Conservation (phyloP, 2,113 vertebrate genomes). For the Rhinichthys klamathensis region DNA sequence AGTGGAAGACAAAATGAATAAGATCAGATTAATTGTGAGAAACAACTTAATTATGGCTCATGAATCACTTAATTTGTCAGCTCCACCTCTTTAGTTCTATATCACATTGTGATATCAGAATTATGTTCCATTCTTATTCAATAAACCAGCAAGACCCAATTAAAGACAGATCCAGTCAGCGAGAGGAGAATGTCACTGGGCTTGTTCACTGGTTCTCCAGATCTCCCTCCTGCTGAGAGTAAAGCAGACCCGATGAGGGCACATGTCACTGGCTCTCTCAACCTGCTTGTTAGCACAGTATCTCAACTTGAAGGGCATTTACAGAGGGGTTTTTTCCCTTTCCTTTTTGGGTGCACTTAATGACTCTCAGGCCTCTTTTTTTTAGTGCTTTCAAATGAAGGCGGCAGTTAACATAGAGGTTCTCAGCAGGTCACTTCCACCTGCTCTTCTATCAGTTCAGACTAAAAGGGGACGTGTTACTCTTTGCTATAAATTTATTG, state of each 20-base stretch:
- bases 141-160: constrained; percentile 69
- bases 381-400: background rate
- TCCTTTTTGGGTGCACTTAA: constrained; percentile 34
- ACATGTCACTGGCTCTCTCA: constrained; percentile 62
- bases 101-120: background rate
- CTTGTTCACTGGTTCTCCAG: constrained; percentile 1
- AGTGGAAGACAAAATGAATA: background rate
- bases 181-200: constrained; percentile 43
- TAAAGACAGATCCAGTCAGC: constrained; percentile 70
- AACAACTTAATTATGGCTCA: constrained; percentile 61
- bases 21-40: background rate
- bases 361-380: constrained; percentile 17
- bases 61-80: background rate
- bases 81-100: background rate
- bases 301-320: constrained; percentile 64
- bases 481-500: background rate
- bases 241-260: constrained; percentile 65
- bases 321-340: background rate
- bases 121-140: constrained; percentile 59
- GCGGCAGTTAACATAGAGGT: background rate
- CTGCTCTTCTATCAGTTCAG: background rate
- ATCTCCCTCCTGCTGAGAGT: constrained; percentile 56
- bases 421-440: background rate
- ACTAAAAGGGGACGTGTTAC: background rate
- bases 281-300: constrained; percentile 66